phyloP scores from a whole-genome alignment of 1,140 invertebrate genomes.

The Neelides sp. region DNA sequence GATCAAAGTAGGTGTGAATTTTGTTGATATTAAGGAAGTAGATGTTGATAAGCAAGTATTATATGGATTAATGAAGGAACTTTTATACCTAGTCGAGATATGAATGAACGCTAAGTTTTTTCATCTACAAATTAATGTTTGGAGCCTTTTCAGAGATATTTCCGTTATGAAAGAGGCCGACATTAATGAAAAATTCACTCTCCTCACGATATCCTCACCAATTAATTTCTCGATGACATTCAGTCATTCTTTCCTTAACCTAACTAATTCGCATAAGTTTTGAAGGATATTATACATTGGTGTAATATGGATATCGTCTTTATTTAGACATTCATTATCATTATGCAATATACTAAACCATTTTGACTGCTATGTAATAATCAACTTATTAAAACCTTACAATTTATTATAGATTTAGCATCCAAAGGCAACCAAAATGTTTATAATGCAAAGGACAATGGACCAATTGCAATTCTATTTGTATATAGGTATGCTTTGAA shows the following conservation, averaged over 20 bases:
- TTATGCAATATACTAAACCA: neutral
- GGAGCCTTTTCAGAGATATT: slow-evolving; percentile 21
- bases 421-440: neutral
- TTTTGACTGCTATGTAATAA: neutral
- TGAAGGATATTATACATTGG: no score
- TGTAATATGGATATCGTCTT: neutral
- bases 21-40: neutral
- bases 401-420: slow-evolving; percentile 4
- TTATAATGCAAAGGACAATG: no score
- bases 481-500: no score
- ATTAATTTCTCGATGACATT: slow-evolving; percentile 27
- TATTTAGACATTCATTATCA: neutral
- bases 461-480: no score
- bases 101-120: slow-evolving; percentile 1
- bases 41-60: neutral
- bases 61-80: neutral
- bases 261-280: no score
- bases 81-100: neutral
- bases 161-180: slow-evolving; percentile 25
- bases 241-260: slow-evolving; percentile 15
- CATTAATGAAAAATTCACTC: slow-evolving; percentile 27
- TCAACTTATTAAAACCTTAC: neutral
- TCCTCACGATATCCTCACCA: slow-evolving; percentile 26
- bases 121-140: slow-evolving; percentile 20
- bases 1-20: neutral